These are phyloP conservation scores for Sphenodon punctatus DNA, from an alignment of 2,797 vertebrate genomes.

Conservation along the genomic window DNA sequence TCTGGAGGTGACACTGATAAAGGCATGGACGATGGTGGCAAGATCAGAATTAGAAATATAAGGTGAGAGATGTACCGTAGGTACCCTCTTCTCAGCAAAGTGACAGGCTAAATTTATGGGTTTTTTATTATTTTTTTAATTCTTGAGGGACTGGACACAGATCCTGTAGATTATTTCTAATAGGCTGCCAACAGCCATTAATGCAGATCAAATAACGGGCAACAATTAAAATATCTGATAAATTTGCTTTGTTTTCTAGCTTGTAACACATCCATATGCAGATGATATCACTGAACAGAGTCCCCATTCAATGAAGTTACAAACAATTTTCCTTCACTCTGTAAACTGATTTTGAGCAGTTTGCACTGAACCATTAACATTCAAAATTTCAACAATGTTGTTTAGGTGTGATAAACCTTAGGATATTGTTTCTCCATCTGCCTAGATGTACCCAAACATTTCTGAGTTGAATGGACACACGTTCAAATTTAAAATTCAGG, in stretches of 20 bases:
- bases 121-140: background rate
- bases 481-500: accelerated
- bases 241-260: background rate
- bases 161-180: background rate
- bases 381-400: background rate
- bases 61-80: too few species aligned
- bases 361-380: background rate
- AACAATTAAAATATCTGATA: background rate
- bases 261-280: background rate
- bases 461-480: accelerated
- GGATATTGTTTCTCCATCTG: background rate
- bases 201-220: background rate
- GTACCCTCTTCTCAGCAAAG: background rate
- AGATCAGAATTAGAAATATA: too few species aligned
- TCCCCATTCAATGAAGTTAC: background rate
- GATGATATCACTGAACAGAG: background rate
- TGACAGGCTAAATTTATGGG: background rate
- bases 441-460: background rate
- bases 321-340: background rate
- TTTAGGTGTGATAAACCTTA: background rate
- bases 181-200: background rate
- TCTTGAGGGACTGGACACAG: background rate
- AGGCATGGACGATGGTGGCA: too few species aligned
- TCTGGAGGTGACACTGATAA: too few species aligned
- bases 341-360: background rate